Base-by-base conservation (phyloP, 2,888 invertebrate species). In the Synanthedon formicaeformis region DNA sequence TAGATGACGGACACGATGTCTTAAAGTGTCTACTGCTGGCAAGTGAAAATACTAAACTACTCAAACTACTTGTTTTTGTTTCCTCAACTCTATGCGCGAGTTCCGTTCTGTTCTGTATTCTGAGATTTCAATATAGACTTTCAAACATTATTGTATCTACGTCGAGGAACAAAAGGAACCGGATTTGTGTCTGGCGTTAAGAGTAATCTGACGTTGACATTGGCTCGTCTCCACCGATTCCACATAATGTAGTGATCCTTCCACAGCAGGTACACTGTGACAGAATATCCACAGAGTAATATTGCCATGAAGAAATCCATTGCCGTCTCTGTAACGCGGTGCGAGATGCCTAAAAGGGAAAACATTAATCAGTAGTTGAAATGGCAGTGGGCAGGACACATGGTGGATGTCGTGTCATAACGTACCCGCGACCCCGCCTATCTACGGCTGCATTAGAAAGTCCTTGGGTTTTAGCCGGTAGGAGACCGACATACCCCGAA, bases 221-320 rank as follows among this genome's bases (percentile, higher is more conserved):
- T 90, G 52, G 88, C 89, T 41, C 88, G 87, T 76, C 92, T 88
- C 92, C 92, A 93, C 49, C 89, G 83, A 67, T 91, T 92, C 92
- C 93, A 93, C 63, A 91, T 91, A 13, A 89, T 81, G 62, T 91
- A 86, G 62, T 92, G 92, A 63, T 92, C 92, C 70, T 90, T 91
- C 72, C 90, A 86, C 8, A 92, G 78, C 27, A 92, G 74, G 69
- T 91, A 92, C 4, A 92, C 85, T 0, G 91, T 91, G 14, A 90
- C 86, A 0, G 89, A 71, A 67, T 92, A 93, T 0, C 92, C 92
- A 53, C 90, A 80, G 4, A 91, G 71, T 4, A 92, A 90, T 56
- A 92, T 85, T 0, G 86, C 81, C 73, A 92, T 86, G 68, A 92
- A 91, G 58, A 90, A 86, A 54, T 88, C 87, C 74, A 92, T 89